These are phyloP conservation scores for Diplosoma virens DNA, from an alignment of 23 tunicate genomes.

Conservation along the genomic window DNA sequence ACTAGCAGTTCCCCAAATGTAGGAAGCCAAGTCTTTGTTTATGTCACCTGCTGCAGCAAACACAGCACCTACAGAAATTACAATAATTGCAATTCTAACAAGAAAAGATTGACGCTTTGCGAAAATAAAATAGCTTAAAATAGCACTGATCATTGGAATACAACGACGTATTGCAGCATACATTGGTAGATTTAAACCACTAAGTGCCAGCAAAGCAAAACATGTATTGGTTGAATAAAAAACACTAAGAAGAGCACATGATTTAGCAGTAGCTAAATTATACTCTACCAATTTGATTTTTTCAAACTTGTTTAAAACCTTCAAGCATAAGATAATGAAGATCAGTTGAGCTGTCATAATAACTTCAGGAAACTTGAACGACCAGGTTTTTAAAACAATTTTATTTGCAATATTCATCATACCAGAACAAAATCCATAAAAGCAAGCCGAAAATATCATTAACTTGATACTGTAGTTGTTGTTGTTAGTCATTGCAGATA, in stretches of 20 bases:
- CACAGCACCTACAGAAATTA: slow-evolving; percentile 70
- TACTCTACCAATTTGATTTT: slow-evolving; percentile 33
- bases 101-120: slow-evolving; percentile 35
- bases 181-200: slow-evolving; percentile 97
- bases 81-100: slow-evolving; percentile 44
- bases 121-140: slow-evolving; percentile 58
- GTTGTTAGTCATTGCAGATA: too few species aligned
- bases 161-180: slow-evolving; percentile 89
- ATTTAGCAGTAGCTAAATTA: slow-evolving; percentile 27
- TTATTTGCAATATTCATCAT: slow-evolving; percentile 95
- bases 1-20: slow-evolving; percentile 55
- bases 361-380: slow-evolving; percentile 49
- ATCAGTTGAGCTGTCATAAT: slow-evolving; percentile 67
- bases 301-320: slow-evolving; percentile 25
- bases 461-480: too few species aligned
- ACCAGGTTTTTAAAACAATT: slow-evolving; percentile 56
- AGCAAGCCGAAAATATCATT: slow-evolving; percentile 59
- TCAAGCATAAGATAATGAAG: slow-evolving; percentile 16
- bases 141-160: slow-evolving; percentile 70
- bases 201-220: slow-evolving; percentile 79
- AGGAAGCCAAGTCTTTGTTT: slow-evolving; percentile 56
- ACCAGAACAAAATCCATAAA: slow-evolving; percentile 88
- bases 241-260: slow-evolving; percentile 43
- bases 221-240: slow-evolving; percentile 62
- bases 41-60: slow-evolving; percentile 88